A percentile compares a stretch with the other conserved stretches of the same genome.
Conservation (phyloP, 2,797 vertebrate genomes). For the Muscicapa striata region DNA sequence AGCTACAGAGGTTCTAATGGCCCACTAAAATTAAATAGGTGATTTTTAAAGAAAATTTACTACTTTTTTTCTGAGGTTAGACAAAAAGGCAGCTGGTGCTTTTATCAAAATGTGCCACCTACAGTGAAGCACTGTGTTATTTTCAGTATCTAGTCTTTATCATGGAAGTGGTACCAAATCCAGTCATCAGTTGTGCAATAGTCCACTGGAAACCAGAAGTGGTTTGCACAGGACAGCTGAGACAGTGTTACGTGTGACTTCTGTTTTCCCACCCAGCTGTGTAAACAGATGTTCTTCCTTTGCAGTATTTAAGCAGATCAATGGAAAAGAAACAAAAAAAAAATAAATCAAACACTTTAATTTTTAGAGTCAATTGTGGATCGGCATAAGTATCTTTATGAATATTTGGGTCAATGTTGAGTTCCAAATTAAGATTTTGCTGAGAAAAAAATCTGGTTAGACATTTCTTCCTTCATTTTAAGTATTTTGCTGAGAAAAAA, state of each 20-base stretch:
- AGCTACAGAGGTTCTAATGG: neutral
- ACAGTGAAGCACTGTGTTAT: neutral
- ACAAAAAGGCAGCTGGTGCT: neutral
- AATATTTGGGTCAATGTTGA: neutral
- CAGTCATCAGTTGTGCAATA: neutral
- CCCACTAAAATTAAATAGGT: neutral
- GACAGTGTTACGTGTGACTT: neutral
- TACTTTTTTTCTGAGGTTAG: neutral
- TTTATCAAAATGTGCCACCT: neutral
- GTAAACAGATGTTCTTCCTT: neutral
- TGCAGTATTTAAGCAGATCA: neutral
- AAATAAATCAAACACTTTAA: neutral
- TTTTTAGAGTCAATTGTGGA: neutral
- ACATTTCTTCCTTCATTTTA: neutral
- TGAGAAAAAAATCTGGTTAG: neutral
- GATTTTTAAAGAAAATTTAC: neutral
- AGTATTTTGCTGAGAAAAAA: neutral
- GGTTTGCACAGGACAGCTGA: neutral
- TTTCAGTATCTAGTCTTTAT: neutral
- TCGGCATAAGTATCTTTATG: neutral
- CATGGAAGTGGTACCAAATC: neutral
- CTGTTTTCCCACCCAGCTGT: neutral
- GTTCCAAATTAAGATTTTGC: neutral
- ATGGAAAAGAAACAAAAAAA: neutral
- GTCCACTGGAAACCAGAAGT: neutral